phyloP scores from a whole-genome alignment of 2,797 vertebrate species.

The Pseudotriccus pelzelni region DNA sequence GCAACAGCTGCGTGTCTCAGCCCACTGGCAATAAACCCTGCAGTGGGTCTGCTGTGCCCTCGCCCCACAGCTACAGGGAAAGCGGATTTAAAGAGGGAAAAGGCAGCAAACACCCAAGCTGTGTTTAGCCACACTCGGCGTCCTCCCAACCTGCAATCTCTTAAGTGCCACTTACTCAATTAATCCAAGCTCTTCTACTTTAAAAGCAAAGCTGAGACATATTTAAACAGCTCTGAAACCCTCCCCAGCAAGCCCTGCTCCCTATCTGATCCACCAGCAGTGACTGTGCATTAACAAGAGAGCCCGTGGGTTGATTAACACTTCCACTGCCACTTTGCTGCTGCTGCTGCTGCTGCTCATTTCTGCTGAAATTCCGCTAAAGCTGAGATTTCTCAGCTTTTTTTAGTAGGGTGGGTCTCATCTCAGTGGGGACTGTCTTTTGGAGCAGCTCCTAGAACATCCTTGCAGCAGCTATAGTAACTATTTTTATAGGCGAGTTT shows the following conservation, averaged over 20 bases:
- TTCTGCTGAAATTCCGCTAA: background rate
- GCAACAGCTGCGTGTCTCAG: slow-evolving; percentile 41
- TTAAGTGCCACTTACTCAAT: slow-evolving; percentile 63
- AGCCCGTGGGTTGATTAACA: background rate
- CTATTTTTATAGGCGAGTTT: slow-evolving; percentile 67
- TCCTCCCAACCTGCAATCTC: slow-evolving; percentile 42
- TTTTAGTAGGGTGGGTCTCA: slow-evolving; percentile 54
- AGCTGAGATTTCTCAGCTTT: slow-evolving; percentile 39
- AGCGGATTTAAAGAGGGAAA: background rate
- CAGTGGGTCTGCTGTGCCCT: background rate
- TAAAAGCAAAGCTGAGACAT: slow-evolving; percentile 27
- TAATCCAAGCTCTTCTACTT: slow-evolving; percentile 47
- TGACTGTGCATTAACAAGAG: slow-evolving; percentile 39
- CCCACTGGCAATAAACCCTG: slow-evolving; percentile 39
- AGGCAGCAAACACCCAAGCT: background rate
- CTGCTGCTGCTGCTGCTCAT: background rate
- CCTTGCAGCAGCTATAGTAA: slow-evolving; percentile 60
- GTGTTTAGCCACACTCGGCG: slow-evolving; percentile 2
- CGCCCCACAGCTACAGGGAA: background rate
- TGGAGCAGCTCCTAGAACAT: slow-evolving; percentile 67
- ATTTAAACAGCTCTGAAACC: slow-evolving; percentile 45
- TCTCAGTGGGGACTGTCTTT: slow-evolving; percentile 49
- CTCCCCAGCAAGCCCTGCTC: background rate
- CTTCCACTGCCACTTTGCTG: slow-evolving; percentile 9
- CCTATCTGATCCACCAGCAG: slow-evolving; percentile 32